These are phyloP conservation scores for Carassius auratus DNA, from an alignment of 2,113 vertebrate genomes.

Conservation along the genomic window DNA sequence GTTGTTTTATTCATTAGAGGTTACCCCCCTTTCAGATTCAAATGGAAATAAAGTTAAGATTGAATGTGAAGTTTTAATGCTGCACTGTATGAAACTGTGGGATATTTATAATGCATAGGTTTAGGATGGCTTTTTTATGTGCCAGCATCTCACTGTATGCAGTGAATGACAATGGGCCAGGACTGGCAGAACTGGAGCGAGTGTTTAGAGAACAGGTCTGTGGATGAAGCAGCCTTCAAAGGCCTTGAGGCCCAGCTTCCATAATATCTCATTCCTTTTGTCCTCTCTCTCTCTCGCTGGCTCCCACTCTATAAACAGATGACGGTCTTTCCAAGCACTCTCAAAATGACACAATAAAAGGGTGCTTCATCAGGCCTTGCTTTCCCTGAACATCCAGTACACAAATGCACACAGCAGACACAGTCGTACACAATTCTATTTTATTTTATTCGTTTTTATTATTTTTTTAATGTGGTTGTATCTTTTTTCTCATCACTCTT, in stretches of 20 bases:
- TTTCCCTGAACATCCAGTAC: slow-evolving; percentile 20
- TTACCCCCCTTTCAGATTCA: slow-evolving; percentile 23
- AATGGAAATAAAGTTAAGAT: slow-evolving; percentile 29
- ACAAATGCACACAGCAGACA: slow-evolving; percentile 32
- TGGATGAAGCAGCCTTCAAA: slow-evolving; percentile 60
- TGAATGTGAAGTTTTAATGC: slow-evolving; percentile 37
- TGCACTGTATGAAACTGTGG: not conserved
- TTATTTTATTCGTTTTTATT: not conserved
- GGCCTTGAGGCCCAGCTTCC: slow-evolving; percentile 61
- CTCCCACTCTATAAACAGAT: slow-evolving; percentile 65
- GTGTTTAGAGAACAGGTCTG: slow-evolving; percentile 55
- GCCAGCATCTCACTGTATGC: slow-evolving; percentile 7
- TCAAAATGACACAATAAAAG: slow-evolving; percentile 64
- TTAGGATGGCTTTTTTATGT: slow-evolving; percentile 41
- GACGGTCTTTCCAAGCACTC: slow-evolving; percentile 72
- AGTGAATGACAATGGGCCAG: slow-evolving; percentile 50
- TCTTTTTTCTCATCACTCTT: slow-evolving; percentile 48
- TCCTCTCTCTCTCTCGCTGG: slow-evolving; percentile 61
- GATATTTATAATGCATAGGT: slow-evolving; percentile 54
- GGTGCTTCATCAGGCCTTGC: slow-evolving; percentile 62
- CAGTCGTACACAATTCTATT: slow-evolving; percentile 24
- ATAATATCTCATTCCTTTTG: slow-evolving; percentile 74
- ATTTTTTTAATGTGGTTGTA: slow-evolving; percentile 28
- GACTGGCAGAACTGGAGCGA: slow-evolving; percentile 27
- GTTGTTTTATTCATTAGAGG: not conserved